Evolutionary conservation across 2,797 vertebrate species (phyloP).

Genomic region (Peromyscus eremicus): DNA sequence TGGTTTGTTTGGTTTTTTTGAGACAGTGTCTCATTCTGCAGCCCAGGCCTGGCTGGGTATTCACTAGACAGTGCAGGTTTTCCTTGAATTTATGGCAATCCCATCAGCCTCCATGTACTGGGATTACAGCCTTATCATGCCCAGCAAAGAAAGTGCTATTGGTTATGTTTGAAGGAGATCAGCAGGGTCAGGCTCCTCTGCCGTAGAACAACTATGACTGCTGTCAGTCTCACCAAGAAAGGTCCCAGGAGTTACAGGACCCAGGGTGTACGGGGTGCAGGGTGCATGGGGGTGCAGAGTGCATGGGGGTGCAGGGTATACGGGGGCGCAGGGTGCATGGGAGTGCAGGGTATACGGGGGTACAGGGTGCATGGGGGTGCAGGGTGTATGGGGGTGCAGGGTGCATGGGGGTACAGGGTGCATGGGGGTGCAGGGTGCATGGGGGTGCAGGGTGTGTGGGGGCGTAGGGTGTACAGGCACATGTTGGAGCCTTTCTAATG

Average conservation of each 20-base stretch:
- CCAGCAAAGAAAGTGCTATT: not conserved
- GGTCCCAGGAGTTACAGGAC: not conserved
- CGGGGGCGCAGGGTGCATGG: rapidly evolving
- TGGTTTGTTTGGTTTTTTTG: not conserved
- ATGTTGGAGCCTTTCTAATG: not conserved
- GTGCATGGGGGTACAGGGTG: no score
- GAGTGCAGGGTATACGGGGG: no score
- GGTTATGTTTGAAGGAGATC: not conserved
- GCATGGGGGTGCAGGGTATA: rapidly evolving
- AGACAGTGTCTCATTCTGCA: not conserved
- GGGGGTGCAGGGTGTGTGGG: no score
- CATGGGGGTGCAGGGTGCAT: no score
- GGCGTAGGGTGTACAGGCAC: not conserved
- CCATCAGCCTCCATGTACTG: not conserved
- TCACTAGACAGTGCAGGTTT: not conserved
- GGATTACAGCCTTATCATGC: not conserved
- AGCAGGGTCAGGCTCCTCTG: not conserved
- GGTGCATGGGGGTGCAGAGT: no score
- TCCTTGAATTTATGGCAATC: not conserved
- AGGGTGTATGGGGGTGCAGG: no score
- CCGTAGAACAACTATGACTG: not conserved
- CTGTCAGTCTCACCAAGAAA: not conserved
- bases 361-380: no score
- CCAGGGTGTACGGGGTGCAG: not conserved
- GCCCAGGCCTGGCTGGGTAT: not conserved